phyloP scores from a whole-genome alignment of 2,888 invertebrate genomes.

The Colostygia pectinataria region DNA sequence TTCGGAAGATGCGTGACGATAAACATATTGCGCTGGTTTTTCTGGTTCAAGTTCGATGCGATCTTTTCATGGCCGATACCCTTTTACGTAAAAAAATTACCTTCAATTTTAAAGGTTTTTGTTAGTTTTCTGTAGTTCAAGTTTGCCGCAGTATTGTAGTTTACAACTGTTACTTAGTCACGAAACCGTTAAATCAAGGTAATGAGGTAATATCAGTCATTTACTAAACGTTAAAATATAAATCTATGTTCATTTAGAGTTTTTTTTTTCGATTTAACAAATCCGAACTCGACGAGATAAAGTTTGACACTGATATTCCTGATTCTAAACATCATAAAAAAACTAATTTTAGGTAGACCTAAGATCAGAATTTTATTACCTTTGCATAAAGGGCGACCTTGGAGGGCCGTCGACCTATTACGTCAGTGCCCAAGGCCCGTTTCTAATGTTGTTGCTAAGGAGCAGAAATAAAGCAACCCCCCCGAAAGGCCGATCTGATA shows the following conservation, averaged over 20 bases:
- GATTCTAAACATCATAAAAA: too few relatives aligned
- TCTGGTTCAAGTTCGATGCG: constrained; percentile 30
- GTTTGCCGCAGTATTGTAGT: constrained; percentile 2
- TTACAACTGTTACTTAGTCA: neutral
- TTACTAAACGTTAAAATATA: too few relatives aligned
- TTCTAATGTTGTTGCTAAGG: constrained; percentile 48
- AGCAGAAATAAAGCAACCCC: constrained; percentile 3
- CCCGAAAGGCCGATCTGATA: constrained; percentile 1
- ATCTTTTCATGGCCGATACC: constrained; percentile 27
- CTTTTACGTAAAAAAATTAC: constrained; percentile 5
- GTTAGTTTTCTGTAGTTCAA: neutral
- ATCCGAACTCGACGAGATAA: too few relatives aligned
- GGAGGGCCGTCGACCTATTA: constrained; percentile 59
- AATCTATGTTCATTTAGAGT: too few relatives aligned
- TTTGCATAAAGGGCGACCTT: constrained; percentile 47
- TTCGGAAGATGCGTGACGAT: constrained; percentile 22
- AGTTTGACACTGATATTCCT: too few relatives aligned
- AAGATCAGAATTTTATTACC: constrained; percentile 18
- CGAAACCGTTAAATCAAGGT: constrained; percentile 2
- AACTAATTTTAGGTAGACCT: too few relatives aligned
- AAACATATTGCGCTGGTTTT: constrained; percentile 21
- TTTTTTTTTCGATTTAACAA: neutral
- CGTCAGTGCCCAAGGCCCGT: constrained; percentile 47
- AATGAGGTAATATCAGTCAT: neutral
- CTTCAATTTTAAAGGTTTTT: constrained; percentile 1